Conservation (phyloP, 2,113 vertebrate genomes). For the Passer montanus region DNA sequence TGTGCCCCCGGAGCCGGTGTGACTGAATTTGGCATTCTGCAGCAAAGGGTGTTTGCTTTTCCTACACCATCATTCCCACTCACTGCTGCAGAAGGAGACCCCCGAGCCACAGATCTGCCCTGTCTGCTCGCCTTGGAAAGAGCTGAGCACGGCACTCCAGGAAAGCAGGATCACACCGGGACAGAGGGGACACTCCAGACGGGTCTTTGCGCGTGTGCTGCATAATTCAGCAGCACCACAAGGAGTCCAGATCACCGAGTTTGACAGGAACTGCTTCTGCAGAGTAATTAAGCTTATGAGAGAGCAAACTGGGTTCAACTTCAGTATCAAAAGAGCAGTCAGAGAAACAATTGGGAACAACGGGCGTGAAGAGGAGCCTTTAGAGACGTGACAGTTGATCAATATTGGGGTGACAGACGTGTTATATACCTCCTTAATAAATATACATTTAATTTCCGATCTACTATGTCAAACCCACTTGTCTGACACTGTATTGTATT, state of each 20-base stretch:
- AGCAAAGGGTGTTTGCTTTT: background rate
- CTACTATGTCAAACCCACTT: background rate
- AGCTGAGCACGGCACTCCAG: background rate
- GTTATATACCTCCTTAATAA: slow-evolving; percentile 13
- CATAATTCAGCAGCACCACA: background rate
- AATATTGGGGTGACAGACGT: slow-evolving; percentile 19
- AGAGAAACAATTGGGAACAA: background rate
- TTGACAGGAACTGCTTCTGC: slow-evolving; percentile 30
- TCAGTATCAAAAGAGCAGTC: background rate
- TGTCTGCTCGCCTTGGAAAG: background rate
- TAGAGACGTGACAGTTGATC: background rate
- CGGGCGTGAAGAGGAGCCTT: background rate
- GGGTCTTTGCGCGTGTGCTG: background rate
- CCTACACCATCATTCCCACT: background rate
- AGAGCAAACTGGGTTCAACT: background rate
- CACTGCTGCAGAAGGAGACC: background rate
- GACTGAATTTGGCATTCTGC: background rate
- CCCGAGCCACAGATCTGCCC: background rate
- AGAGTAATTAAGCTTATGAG: slow-evolving; percentile 52
- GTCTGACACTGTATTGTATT: background rate
- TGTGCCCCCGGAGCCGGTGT: fast-evolving
- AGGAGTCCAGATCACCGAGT: slow-evolving; percentile 33
- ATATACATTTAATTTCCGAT: slow-evolving; percentile 29
- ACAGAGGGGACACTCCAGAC: background rate
- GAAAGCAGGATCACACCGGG: background rate